Conservation (phyloP, 2,797 vertebrate genomes). For the Amblyraja radiata region DNA sequence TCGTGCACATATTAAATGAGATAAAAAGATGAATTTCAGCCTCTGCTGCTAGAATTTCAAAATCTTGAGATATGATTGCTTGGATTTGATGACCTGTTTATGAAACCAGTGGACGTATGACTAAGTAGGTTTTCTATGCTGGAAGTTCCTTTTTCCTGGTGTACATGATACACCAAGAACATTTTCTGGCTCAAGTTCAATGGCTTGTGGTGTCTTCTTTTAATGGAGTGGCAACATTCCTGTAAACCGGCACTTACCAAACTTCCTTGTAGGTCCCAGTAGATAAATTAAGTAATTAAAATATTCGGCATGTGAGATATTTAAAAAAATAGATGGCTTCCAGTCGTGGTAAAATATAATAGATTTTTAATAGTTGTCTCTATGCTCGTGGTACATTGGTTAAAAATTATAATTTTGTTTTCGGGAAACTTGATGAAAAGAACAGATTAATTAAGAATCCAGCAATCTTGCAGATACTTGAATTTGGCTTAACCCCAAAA, state of each 20-base stretch:
- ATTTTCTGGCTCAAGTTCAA: background rate
- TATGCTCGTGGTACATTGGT: background rate
- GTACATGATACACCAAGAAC: background rate
- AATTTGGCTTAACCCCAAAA: slow-evolving; percentile 54
- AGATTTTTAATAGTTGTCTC: slow-evolving; percentile 11
- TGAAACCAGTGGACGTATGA: background rate
- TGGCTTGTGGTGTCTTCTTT: background rate
- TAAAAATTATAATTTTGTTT: background rate
- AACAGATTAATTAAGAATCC: slow-evolving; percentile 4
- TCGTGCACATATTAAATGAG: background rate
- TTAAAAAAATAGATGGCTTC: background rate
- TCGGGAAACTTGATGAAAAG: background rate
- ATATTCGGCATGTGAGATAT: background rate
- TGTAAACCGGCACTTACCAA: background rate
- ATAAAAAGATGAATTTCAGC: background rate
- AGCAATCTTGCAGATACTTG: slow-evolving; percentile 39
- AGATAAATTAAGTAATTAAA: background rate
- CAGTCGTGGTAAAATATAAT: background rate
- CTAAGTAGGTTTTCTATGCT: background rate
- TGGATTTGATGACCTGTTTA: background rate
- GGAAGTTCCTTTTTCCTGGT: background rate
- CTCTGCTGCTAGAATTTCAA: background rate
- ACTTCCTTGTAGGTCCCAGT: background rate
- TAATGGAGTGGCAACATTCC: background rate
- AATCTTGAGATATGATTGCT: background rate